These are phyloP conservation scores for Hippoglossus stenolepis DNA, from an alignment of 2,113 vertebrate genomes.

Conservation along the genomic window DNA sequence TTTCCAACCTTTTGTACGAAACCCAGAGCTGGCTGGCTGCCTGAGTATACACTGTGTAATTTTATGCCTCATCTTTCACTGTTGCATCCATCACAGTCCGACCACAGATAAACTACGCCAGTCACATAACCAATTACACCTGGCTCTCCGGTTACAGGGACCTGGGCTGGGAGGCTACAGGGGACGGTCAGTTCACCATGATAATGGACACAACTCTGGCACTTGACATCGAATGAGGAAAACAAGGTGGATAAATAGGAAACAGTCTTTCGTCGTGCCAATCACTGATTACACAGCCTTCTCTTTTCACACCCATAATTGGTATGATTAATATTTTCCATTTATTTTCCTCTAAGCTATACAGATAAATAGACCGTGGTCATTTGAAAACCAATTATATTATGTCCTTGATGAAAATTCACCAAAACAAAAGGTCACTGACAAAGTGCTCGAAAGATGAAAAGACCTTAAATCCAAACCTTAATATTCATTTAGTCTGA, in stretches of 20 bases:
- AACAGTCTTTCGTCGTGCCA: not conserved
- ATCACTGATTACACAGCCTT: not conserved
- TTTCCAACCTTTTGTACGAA: constrained; percentile 71
- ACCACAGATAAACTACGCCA: constrained; percentile 30
- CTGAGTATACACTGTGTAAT: constrained; percentile 31
- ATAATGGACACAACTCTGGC: constrained; percentile 36
- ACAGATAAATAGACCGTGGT: not conserved
- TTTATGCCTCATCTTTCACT: constrained; percentile 57
- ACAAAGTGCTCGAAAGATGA: not conserved
- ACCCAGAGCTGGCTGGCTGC: constrained; percentile 37
- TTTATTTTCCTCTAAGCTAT: not conserved
- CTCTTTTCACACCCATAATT: not conserved
- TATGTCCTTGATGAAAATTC: constrained; percentile 10
- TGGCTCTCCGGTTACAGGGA: constrained; percentile 38
- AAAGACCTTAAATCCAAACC: constrained; percentile 9
- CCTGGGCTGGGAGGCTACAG: not conserved
- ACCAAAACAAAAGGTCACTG: not conserved
- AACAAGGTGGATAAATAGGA: constrained; percentile 13
- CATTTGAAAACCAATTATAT: constrained; percentile 6
- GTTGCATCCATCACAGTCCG: constrained; percentile 54
- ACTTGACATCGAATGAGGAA: constrained; percentile 28
- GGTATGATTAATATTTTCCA: not conserved
- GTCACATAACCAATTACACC: constrained; percentile 58
- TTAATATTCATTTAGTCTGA: not conserved
- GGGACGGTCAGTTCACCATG: constrained; percentile 8